These are phyloP conservation scores for Xyrichtys novacula DNA, from an alignment of 2,797 vertebrate species.

Conservation along the genomic window DNA sequence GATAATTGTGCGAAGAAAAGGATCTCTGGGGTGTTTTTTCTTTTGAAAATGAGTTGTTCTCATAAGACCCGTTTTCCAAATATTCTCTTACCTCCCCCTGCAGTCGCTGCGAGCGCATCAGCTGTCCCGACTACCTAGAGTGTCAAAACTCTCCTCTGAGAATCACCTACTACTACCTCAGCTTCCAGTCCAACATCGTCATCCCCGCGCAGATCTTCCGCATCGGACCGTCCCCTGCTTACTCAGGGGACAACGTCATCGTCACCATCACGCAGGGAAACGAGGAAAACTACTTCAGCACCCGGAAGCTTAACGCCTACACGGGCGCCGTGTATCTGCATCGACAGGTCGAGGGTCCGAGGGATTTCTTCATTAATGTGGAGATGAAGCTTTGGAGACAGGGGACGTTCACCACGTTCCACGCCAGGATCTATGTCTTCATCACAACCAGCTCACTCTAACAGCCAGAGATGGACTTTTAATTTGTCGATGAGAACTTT, in stretches of 20 bases:
- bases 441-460: conserved; percentile 90
- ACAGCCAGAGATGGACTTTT: conserved; percentile 60
- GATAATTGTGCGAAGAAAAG: background rate
- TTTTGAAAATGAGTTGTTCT: background rate
- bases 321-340: conserved; percentile 93
- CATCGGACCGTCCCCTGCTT: conserved; percentile 94
- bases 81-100: background rate
- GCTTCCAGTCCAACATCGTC: conserved; percentile 93
- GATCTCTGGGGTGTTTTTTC: background rate
- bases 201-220: conserved; percentile 97
- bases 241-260: conserved; percentile 93
- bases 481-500: conserved; percentile 31
- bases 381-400: conserved; percentile 98
- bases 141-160: conserved; percentile 92
- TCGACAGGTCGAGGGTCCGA: conserved; percentile 86
- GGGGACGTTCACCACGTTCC: conserved; percentile 88
- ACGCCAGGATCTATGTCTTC: conserved; percentile 93
- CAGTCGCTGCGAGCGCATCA: conserved; percentile 93
- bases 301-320: conserved; percentile 92
- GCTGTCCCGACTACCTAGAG: conserved; percentile 89
- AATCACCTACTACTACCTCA: conserved; percentile 96
- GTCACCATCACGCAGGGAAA: conserved; percentile 93
- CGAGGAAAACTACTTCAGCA: conserved; percentile 94
- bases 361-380: conserved; percentile 93
- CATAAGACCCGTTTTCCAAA: background rate